These are phyloP conservation scores for Liopterus haemorrhoidalis DNA, from an alignment of 2,888 invertebrate genomes.

Conservation along the genomic window DNA sequence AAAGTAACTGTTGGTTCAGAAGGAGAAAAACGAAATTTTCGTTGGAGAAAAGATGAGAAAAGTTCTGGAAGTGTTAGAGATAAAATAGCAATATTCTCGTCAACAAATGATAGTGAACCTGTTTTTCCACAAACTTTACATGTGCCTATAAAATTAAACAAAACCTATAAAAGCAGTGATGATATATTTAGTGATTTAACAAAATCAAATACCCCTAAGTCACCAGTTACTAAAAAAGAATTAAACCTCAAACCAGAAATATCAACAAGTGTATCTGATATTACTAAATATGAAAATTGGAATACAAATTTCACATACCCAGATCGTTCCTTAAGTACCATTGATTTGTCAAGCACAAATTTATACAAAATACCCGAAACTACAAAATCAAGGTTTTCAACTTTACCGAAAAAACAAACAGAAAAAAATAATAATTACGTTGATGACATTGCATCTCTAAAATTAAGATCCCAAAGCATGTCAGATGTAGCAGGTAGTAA, in stretches of 20 bases:
- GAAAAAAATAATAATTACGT: constrained; percentile 20
- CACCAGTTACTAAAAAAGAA: constrained; percentile 21
- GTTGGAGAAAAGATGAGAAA: constrained; percentile 65
- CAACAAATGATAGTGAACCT: constrained; percentile 45
- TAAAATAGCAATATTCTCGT: constrained; percentile 83
- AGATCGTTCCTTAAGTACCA: background rate
- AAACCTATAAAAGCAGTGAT: constrained; percentile 26
- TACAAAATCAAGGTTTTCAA: constrained; percentile 11
- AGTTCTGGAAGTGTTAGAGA: constrained; percentile 77
- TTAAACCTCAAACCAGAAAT: constrained; percentile 21
- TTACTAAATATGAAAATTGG: too few species aligned
- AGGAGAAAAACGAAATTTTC: constrained; percentile 36
- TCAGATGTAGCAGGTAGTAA: too few species aligned
- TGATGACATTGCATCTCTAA: constrained; percentile 36
- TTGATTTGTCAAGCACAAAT: background rate
- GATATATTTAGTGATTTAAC: constrained; percentile 22
- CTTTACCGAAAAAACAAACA: constrained; percentile 16
- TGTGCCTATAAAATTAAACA: constrained; percentile 13
- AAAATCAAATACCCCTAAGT: constrained; percentile 11
- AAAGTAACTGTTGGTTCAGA: constrained; percentile 12
- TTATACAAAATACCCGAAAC: constrained; percentile 6
- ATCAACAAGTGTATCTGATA: constrained; percentile 13
- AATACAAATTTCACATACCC: constrained; percentile 4
- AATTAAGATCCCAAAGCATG: constrained; percentile 49
- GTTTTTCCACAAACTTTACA: constrained; percentile 16